Conservation (phyloP, 2,113 vertebrate genomes). For the Gracilinanus agilis region DNA sequence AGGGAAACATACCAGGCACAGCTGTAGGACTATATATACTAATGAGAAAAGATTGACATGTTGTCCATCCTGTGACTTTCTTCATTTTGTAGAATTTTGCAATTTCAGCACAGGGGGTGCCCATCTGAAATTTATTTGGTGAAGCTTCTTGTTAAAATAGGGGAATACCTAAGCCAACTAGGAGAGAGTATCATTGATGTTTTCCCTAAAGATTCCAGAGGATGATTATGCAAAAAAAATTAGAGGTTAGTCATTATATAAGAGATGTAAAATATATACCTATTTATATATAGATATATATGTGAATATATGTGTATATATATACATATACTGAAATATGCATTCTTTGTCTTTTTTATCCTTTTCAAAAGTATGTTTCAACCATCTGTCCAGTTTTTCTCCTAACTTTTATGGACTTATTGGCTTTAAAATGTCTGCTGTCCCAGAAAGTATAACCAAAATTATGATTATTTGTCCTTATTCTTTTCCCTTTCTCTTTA, state of each 20-base stretch:
- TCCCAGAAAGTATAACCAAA: background rate
- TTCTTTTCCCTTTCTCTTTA: background rate
- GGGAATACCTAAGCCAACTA: background rate
- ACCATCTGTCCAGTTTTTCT: background rate
- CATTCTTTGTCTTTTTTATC: background rate
- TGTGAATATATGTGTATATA: background rate
- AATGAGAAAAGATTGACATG: background rate
- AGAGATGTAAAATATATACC: background rate
- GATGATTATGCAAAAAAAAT: background rate
- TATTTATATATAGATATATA: background rate
- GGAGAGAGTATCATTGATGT: background rate
- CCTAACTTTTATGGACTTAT: constrained; percentile 1
- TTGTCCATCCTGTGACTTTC: background rate
- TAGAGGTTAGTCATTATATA: background rate
- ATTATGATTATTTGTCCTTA: background rate
- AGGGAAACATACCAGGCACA: background rate
- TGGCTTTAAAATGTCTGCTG: background rate
- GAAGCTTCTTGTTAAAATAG: background rate
- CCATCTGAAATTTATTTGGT: background rate
- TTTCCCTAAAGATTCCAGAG: background rate
- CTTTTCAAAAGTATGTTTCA: background rate
- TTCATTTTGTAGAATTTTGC: background rate
- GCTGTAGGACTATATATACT: background rate
- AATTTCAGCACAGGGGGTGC: background rate
- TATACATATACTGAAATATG: background rate